Evolutionary conservation across 2,797 vertebrate genomes (phyloP).

Genomic region (Tokudaia muenninki): DNA sequence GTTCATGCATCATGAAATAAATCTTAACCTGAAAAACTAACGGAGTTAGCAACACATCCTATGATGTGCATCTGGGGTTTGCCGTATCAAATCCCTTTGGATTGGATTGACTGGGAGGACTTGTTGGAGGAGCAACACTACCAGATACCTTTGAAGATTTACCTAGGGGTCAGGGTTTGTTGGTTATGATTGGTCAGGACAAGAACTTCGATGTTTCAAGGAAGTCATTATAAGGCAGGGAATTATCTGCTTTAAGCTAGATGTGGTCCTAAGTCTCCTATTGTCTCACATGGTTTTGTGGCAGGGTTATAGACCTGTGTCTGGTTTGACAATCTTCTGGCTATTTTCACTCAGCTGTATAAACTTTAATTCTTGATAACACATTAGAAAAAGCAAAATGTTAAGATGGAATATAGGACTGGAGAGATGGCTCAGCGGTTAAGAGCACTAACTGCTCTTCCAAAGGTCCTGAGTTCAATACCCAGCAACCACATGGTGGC

Average conservation of each 20-base stretch:
- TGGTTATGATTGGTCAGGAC: neutral
- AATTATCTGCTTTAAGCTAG: constrained; percentile 45
- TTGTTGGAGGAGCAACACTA: neutral
- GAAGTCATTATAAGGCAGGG: constrained; percentile 12
- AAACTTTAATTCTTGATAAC: constrained; percentile 4
- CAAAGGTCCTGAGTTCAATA: too few relatives aligned
- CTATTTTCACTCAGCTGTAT: neutral
- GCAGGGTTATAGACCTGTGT: neutral
- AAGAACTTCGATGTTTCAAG: neutral
- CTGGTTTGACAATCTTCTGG: neutral
- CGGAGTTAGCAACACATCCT: neutral
- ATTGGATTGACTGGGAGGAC: neutral
- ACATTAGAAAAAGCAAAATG: constrained; percentile 52
- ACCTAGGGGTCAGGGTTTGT: neutral
- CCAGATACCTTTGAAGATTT: neutral
- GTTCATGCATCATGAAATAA: neutral
- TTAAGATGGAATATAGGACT: neutral
- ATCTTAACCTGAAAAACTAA: constrained; percentile 24
- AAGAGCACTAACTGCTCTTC: neutral
- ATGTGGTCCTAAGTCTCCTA: constrained; percentile 20
- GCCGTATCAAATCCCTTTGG: neutral
- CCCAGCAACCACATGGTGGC: too few relatives aligned
- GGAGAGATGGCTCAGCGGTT: neutral
- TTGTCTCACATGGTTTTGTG: neutral
- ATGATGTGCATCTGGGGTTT: neutral